phyloP scores from a whole-genome alignment of 2,797 vertebrate genomes.

The Acanthurus tractus region DNA sequence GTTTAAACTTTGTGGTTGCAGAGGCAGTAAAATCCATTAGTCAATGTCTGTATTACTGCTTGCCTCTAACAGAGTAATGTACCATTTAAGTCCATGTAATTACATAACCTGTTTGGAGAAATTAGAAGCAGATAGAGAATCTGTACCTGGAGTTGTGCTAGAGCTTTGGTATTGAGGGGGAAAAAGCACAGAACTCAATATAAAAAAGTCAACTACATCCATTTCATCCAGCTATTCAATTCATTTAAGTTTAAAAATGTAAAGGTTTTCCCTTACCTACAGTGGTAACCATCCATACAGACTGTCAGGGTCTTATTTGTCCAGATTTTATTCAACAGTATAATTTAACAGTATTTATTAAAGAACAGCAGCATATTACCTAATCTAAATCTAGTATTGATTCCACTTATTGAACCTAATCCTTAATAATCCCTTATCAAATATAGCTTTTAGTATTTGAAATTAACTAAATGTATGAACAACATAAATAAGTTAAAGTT shows the following conservation, averaged over 20 bases:
- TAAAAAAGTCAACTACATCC: constrained; percentile 20
- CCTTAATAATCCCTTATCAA: not conserved
- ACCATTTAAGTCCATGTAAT: constrained; percentile 82
- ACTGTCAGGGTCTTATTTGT: not conserved
- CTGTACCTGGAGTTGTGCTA: constrained; percentile 86
- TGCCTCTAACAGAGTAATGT: constrained; percentile 63
- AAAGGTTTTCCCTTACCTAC: not conserved
- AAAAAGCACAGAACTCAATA: constrained; percentile 76
- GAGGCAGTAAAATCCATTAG: constrained; percentile 32
- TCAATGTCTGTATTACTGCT: constrained; percentile 14
- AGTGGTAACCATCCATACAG: not conserved
- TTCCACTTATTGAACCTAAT: not conserved
- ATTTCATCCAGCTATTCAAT: constrained; percentile 27
- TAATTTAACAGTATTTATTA: not conserved
- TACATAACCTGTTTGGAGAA: constrained; percentile 64
- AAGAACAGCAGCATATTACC: not conserved
- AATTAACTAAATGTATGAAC: not conserved
- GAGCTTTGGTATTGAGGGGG: constrained; percentile 77
- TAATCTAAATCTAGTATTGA: not conserved
- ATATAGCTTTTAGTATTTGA: not conserved
- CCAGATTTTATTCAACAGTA: not conserved
- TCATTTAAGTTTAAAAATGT: constrained; percentile 5
- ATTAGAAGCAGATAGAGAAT: constrained; percentile 70
- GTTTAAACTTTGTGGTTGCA: constrained; percentile 45
- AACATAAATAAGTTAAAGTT: not conserved